These are phyloP conservation scores for Patiria pectinifera DNA, from an alignment of 53 echinoderm and acorn worm genomes.

Conservation along the genomic window DNA sequence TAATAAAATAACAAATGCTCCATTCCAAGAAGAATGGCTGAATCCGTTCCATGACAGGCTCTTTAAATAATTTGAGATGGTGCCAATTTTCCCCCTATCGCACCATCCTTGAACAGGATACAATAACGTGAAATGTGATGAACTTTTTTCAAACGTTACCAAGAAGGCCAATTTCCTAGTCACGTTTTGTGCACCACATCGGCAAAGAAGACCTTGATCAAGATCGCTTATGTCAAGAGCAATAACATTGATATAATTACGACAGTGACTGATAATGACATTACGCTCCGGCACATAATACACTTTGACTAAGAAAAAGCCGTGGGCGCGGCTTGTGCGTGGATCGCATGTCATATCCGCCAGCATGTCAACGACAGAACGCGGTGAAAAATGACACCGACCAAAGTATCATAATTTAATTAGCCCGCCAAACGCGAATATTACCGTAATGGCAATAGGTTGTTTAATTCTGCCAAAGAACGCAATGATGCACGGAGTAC, in stretches of 20 bases:
- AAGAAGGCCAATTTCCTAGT: neutral
- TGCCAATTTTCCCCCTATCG: neutral
- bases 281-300: neutral
- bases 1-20: neutral
- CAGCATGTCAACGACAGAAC: neutral
- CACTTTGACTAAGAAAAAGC: neutral
- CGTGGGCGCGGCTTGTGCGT: neutral
- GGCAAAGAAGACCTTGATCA: neutral
- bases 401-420: slow-evolving; percentile 7
- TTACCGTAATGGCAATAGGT: neutral
- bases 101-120: neutral
- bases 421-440: slow-evolving; percentile 2
- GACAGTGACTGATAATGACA: neutral
- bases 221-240: neutral
- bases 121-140: neutral
- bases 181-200: neutral
- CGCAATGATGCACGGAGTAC: neutral
- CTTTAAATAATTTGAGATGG: neutral
- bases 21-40: neutral
- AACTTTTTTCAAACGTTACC: neutral
- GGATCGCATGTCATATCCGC: neutral
- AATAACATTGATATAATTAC: neutral
- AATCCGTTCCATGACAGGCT: neutral
- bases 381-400: slow-evolving; percentile 13
- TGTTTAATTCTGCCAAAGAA: neutral